phyloP scores from a whole-genome alignment of 2,113 vertebrate genomes.

The Antennarius striatus region DNA sequence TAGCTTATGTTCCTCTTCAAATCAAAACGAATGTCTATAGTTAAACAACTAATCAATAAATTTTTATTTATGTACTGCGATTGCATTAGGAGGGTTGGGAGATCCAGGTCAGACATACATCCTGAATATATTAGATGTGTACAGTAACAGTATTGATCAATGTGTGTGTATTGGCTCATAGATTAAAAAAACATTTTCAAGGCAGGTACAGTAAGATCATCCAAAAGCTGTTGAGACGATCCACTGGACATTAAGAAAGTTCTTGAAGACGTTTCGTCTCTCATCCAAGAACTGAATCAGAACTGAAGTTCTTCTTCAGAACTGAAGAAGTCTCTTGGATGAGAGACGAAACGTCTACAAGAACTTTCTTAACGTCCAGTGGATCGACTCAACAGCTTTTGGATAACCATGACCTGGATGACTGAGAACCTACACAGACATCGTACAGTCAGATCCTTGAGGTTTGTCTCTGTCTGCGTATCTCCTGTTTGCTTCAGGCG shows the following conservation, averaged over 20 bases:
- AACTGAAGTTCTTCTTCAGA: no score
- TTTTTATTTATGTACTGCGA: not conserved
- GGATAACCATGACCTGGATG: no score
- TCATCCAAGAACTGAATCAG: no score
- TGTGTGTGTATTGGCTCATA: not conserved
- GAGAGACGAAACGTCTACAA: no score
- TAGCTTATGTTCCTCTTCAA: not conserved
- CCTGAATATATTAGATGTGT: constrained; percentile 1
- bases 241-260: no score
- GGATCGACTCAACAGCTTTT: no score
- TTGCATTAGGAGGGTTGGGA: not conserved
- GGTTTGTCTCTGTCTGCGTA: constrained; percentile 33
- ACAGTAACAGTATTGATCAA: constrained; percentile 12
- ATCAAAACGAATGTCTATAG: constrained; percentile 12
- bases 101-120: no score
- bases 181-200: constrained; percentile 20
- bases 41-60: constrained; percentile 15
- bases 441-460: not conserved
- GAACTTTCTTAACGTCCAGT: no score
- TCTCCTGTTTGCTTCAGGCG: constrained; percentile 59
- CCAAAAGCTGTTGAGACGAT: no score
- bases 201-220: not conserved
- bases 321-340: no score
- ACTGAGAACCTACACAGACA: no score
- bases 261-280: no score